Evolutionary conservation across 2,113 vertebrate species (phyloP).

Genomic region (Toxotes jaculatrix): DNA sequence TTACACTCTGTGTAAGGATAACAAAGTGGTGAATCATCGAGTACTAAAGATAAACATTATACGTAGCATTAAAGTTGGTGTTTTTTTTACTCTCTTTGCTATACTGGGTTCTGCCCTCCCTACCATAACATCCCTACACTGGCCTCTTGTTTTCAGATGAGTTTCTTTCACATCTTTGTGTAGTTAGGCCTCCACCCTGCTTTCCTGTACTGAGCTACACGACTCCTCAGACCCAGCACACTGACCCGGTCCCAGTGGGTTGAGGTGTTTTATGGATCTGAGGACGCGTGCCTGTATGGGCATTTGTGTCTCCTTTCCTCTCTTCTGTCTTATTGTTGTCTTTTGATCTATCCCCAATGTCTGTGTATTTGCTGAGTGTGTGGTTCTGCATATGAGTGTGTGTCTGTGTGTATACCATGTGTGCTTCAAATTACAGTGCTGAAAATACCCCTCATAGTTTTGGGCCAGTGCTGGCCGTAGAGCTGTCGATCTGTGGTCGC

Average conservation of each 20-base stretch:
- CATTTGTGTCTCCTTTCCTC: constrained; percentile 40
- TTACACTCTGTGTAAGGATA: background rate
- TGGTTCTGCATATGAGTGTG: constrained; percentile 47
- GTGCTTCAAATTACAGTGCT: constrained; percentile 86
- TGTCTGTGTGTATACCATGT: constrained; percentile 70
- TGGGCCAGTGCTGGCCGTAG: constrained; percentile 76
- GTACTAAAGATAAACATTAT: constrained; percentile 25
- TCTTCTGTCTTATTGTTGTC: constrained; percentile 31
- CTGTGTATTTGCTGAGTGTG: constrained; percentile 61
- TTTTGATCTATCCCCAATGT: constrained; percentile 45
- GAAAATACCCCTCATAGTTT: constrained; percentile 89
- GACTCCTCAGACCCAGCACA: constrained; percentile 22
- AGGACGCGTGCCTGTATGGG: constrained; percentile 54
- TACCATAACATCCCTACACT: constrained; percentile 53
- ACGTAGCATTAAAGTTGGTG: background rate
- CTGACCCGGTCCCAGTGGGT: constrained; percentile 36
- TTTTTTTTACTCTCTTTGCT: constrained; percentile 4
- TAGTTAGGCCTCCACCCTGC: constrained; percentile 52
- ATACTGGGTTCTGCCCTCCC: constrained; percentile 35
- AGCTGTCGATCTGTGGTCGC: constrained; percentile 82
- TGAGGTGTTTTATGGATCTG: constrained; percentile 44
- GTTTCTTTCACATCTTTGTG: constrained; percentile 51
- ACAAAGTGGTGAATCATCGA: constrained; percentile 18
- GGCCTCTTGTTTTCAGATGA: constrained; percentile 66
- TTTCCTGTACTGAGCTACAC: constrained; percentile 36